These are phyloP conservation scores for Bombus haemorrhoidalis DNA, from an alignment of 1,140 invertebrate species.

Conservation along the genomic window DNA sequence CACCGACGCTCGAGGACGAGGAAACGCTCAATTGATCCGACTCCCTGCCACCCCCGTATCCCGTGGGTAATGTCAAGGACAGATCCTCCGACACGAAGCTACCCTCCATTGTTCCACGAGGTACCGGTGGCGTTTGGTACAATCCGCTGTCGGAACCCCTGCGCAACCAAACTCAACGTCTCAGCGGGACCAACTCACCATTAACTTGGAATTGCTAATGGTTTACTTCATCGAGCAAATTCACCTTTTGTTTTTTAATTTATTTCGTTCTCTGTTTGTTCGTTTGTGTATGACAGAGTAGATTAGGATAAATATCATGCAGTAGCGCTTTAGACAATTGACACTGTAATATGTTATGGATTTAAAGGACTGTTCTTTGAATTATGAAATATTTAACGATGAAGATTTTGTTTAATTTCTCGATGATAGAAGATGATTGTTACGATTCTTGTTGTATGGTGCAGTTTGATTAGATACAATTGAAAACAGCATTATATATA, in stretches of 20 bases:
- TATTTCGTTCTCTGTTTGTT: background rate
- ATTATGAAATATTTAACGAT: no score
- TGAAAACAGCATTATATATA: background rate
- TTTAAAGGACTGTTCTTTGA: background rate
- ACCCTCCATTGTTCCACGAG: constrained; percentile 83
- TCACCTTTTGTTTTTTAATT: background rate
- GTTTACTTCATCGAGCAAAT: constrained; percentile 27
- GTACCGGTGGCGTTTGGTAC: constrained; percentile 83
- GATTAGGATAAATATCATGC: background rate
- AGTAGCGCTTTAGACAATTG: constrained; percentile 24
- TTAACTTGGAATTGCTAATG: constrained; percentile 44
- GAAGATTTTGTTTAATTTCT: background rate
- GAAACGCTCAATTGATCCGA: constrained; percentile 83
- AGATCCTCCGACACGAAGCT: constrained; percentile 84
- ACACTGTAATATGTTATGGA: background rate
- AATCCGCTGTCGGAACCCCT: constrained; percentile 84
- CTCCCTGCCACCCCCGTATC: constrained; percentile 78
- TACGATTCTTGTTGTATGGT: background rate
- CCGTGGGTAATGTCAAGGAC: constrained; percentile 79
- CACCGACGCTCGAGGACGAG: constrained; percentile 82
- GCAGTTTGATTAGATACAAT: background rate
- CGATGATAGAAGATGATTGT: background rate
- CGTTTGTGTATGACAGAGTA: background rate
- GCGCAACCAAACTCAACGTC: constrained; percentile 61
- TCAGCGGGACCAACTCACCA: constrained; percentile 52